These are phyloP conservation scores for Stenotaenia linearis DNA, from an alignment of 2,888 invertebrate species.

Conservation along the genomic window DNA sequence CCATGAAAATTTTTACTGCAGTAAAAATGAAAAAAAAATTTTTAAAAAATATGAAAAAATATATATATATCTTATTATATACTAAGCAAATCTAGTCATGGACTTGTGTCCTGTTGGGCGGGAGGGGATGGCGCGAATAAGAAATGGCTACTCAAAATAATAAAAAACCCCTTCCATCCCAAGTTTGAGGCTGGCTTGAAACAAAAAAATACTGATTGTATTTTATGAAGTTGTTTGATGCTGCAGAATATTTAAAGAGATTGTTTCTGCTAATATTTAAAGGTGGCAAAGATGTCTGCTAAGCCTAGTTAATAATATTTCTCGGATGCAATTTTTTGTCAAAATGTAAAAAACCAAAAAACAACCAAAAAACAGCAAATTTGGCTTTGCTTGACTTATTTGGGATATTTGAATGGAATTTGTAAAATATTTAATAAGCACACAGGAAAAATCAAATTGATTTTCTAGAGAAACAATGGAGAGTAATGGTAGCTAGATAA, in stretches of 20 bases:
- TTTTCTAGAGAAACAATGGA: conserved; percentile 16
- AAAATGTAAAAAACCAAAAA: not conserved
- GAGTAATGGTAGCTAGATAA: conserved; percentile 21
- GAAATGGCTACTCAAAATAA: conserved; percentile 5
- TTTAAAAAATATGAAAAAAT: conserved; percentile 30
- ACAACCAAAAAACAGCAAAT: not conserved
- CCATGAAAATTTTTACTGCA: conserved; percentile 24
- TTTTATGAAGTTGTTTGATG: conserved; percentile 21
- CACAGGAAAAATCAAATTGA: conserved; percentile 7
- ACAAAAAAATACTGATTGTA: not conserved
- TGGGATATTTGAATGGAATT: conserved; percentile 12
- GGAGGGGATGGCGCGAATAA: not conserved
- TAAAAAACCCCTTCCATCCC: not conserved
- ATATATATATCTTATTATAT: conserved; percentile 31
- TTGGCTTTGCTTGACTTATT: conserved; percentile 12
- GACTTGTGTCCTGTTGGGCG: not conserved
- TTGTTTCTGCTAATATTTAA: conserved; percentile 13
- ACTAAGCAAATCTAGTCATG: conserved; percentile 27
- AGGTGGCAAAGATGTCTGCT: conserved; percentile 23
- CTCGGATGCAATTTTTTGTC: conserved; percentile 18
- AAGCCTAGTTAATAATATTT: conserved; percentile 26
- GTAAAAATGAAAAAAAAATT: conserved; percentile 14
- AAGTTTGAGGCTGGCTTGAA: conserved; percentile 17
- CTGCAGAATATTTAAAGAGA: conserved; percentile 20
- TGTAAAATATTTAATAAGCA: conserved; percentile 26